A percentile compares a stretch with the other conserved stretches of the same genome.
These are phyloP conservation scores for Quadroppia sp. DNA, from an alignment of 2,888 invertebrate species.

Conservation along the genomic window DNA sequence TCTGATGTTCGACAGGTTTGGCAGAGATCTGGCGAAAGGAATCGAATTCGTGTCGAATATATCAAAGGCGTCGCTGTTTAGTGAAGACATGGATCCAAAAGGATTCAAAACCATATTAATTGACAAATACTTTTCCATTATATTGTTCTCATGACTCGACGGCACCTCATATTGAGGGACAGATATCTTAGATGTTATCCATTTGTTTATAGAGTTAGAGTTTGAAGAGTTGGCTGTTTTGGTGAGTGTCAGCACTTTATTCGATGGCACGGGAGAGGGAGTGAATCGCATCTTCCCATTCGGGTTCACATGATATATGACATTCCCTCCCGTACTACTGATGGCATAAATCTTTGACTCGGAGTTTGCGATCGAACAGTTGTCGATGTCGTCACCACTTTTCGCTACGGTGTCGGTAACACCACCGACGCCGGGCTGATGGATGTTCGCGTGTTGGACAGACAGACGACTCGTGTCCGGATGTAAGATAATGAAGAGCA, in stretches of 20 bases:
- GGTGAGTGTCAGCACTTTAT: conserved; percentile 59
- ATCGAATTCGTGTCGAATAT: conserved; percentile 33
- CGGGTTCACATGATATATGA: conserved; percentile 57
- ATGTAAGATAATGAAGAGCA: conserved; percentile 69
- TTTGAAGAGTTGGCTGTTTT: conserved; percentile 48
- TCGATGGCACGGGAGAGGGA: conserved; percentile 52
- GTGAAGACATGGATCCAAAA: conserved; percentile 54
- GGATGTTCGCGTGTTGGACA: conserved; percentile 62
- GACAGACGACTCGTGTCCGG: conserved; percentile 75
- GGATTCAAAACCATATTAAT: conserved; percentile 67
- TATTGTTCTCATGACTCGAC: conserved; percentile 54
- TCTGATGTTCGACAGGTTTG: conserved; percentile 45
- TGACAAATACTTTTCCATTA: conserved; percentile 51
- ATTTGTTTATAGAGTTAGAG: conserved; percentile 51
- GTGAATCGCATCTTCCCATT: conserved; percentile 46
- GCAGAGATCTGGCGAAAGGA: conserved; percentile 44
- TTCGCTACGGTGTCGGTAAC: background rate
- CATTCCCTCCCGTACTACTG: conserved; percentile 73
- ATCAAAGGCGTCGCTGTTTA: conserved; percentile 50
- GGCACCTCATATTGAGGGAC: conserved; percentile 57
- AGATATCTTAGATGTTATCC: conserved; percentile 50
- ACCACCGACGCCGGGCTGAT: conserved; percentile 13
- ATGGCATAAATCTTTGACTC: conserved; percentile 70
- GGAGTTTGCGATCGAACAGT: conserved; percentile 30
- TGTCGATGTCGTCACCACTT: conserved; percentile 39